Evolutionary conservation across 1,140 invertebrate genomes (phyloP).

Genomic region (Drosophila pandora): DNA sequence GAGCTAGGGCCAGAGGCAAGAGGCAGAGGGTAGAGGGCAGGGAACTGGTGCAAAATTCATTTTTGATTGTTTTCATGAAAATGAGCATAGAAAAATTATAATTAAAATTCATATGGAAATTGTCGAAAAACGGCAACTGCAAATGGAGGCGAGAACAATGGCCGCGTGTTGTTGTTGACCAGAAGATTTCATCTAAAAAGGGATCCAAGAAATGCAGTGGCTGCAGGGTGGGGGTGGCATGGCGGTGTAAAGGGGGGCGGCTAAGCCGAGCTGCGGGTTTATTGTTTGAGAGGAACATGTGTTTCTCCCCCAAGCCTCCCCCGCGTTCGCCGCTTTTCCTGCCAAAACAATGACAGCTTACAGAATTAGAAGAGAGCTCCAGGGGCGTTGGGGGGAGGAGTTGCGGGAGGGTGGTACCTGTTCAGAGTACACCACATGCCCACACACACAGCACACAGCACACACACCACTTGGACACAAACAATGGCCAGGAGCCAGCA

Average conservation of each 20-base stretch:
- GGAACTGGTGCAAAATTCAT: slow-evolving; percentile 67
- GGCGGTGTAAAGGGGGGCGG: slow-evolving; percentile 2
- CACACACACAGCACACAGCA: background rate
- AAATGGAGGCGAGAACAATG: slow-evolving; percentile 66
- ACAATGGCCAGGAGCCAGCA: slow-evolving; percentile 41
- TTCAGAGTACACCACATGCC: slow-evolving; percentile 5
- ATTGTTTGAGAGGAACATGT: slow-evolving; percentile 78
- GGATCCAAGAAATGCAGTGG: slow-evolving; percentile 76
- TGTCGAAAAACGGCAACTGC: slow-evolving; percentile 68
- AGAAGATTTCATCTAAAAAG: slow-evolving; percentile 77
- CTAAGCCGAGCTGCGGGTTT: slow-evolving; percentile 65
- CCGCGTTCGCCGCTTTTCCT: slow-evolving; percentile 11
- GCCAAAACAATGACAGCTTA: slow-evolving; percentile 74
- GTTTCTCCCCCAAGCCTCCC: slow-evolving; percentile 27
- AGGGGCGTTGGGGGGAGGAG: background rate
- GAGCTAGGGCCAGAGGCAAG: background rate
- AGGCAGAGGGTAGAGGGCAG: too few relatives aligned
- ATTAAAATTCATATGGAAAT: slow-evolving; percentile 82
- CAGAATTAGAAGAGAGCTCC: slow-evolving; percentile 58
- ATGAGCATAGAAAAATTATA: slow-evolving; percentile 82
- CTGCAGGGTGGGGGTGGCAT: slow-evolving; percentile 8
- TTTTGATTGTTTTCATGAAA: slow-evolving; percentile 82
- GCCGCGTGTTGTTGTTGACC: slow-evolving; percentile 49
- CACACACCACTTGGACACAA: background rate
- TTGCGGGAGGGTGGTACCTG: slow-evolving; percentile 41